Conservation (phyloP, 2,113 vertebrate genomes). For the Ciconia maguari region DNA sequence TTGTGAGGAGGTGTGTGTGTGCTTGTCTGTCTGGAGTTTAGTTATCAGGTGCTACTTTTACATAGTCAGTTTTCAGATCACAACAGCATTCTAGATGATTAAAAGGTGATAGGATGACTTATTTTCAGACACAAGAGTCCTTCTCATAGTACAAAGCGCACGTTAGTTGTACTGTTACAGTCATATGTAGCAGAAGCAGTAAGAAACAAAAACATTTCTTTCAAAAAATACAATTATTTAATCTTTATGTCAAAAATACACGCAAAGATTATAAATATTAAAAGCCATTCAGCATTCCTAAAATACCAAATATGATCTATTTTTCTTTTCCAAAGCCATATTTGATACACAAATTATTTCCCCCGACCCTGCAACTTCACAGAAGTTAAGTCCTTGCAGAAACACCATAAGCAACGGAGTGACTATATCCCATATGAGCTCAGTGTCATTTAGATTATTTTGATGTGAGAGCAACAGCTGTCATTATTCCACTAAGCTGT, state of each 20-base stretch:
- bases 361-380: not conserved
- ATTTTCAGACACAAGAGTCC: constrained; percentile 7
- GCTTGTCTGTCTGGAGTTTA: not conserved
- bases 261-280: not conserved
- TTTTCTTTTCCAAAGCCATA: not conserved
- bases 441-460: not conserved
- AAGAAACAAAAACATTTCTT: constrained; percentile 1
- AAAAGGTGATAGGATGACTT: not conserved
- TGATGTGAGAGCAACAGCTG: not conserved
- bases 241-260: not conserved
- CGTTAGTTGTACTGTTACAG: not conserved
- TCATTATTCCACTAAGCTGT: not conserved
- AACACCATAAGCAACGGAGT: not conserved
- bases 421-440: not conserved
- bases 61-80: constrained; percentile 64
- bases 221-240: not conserved
- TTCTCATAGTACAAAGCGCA: not conserved
- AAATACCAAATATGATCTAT: not conserved
- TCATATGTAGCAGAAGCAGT: not conserved
- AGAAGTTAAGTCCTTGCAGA: not conserved
- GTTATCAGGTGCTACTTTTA: constrained; percentile 40
- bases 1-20: not conserved
- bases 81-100: constrained; percentile 45
- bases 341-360: not conserved
- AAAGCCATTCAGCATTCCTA: not conserved